phyloP scores from a whole-genome alignment of 1,140 invertebrate species.

The Ostrea edulis region DNA sequence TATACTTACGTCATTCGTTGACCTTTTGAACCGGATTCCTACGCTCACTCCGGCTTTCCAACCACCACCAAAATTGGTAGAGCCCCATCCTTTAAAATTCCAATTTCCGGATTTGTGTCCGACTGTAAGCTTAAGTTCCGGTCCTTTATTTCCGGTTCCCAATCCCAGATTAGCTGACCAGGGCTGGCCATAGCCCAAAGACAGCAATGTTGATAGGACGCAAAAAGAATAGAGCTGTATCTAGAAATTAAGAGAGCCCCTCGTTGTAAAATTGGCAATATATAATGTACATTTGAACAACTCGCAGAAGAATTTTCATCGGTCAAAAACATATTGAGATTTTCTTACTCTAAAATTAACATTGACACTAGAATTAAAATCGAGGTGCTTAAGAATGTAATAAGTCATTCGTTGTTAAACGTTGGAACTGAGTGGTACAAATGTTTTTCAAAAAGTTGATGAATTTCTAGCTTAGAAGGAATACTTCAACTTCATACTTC shows the following conservation, averaged over 20 bases:
- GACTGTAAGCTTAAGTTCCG: conserved; percentile 10
- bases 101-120: conserved; percentile 2
- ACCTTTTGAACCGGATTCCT: conserved; percentile 39
- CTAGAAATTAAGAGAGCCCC: not conserved
- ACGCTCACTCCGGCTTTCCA: conserved; percentile 26
- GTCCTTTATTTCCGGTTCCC: not conserved
- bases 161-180: not conserved
- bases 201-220: not conserved
- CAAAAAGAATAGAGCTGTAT: not conserved
- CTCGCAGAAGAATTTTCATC: no score
- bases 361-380: no score
- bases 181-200: not conserved
- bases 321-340: no score
- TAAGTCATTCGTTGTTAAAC: no score
- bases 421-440: no score
- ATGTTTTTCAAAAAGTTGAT: no score
- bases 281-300: no score
- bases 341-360: no score
- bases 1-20: conserved; percentile 26
- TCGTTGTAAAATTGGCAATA: no score
- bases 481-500: no score
- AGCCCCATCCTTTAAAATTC: conserved; percentile 42
- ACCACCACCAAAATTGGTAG: conserved; percentile 1
- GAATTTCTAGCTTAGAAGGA: no score
- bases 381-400: no score